Base-by-base conservation (phyloP, 2,113 vertebrate genomes). In the Hippocampus mohnikei region DNA sequence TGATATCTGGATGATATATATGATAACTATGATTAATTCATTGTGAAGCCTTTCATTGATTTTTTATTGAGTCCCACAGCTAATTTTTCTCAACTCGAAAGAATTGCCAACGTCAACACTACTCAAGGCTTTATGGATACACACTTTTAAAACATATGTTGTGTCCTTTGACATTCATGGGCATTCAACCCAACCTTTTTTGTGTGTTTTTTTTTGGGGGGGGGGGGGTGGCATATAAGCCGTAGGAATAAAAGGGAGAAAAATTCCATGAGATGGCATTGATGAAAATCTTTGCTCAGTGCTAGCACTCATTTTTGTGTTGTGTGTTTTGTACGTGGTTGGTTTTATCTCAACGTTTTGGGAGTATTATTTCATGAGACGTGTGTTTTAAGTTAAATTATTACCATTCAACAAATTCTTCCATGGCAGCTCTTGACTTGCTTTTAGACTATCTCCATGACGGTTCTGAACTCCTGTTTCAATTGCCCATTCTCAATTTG, bases 201-300 rank as follows among this genome's bases (percentile, higher is more conserved):
- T 37, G 6, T 37, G 3, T 29, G 6, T 5, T 37, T 37, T 37
- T 37, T 33, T 33, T n/a, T n/a, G n/a, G n/a, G n/a, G n/a, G n/a
- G n/a, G n/a, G n/a, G n/a, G 33, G 68, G 76, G 52, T 33, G 16
- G 67, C 53, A 25, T 23, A 25, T 27, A 5, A 27, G 23, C 5
- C 13, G 83, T 88, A 85, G 76, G 73, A 58, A 67, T 73, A 82
- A 70, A 62, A 42, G 23, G 8, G 0, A 20, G 77, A 25, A 75
- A 5, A 79, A 91, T 82, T 95, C 92, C 94, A 96, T 95, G 95
- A 95, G 94, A 92, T 89, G 87, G 82, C 42, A 65, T 27, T 44
- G 63, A 40, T 3, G 0, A 9, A 9, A 11, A 16, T 16, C 12
- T 37, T 37, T 37, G 2, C 23, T 41, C 10, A 63, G 41, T n/a